Evolutionary conservation across 2,113 vertebrate species (phyloP), one percentile per base, ranked within the genome.

Genomic region (Aegithalos caudatus): DNA sequence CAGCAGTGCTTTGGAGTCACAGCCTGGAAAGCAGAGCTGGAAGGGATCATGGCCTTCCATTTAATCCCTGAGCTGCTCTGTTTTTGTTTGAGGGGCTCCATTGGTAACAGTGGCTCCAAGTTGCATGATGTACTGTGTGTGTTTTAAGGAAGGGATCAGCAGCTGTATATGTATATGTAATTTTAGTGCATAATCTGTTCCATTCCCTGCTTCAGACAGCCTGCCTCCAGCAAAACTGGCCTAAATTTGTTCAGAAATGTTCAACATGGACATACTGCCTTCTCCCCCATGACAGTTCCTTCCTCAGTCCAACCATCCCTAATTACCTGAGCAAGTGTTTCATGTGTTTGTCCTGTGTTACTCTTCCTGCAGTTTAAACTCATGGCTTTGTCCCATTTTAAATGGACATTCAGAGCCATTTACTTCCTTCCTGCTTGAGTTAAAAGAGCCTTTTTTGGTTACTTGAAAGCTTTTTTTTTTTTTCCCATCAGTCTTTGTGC

Each of bases 111-210:
- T 1, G 0, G 8, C 31, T 79, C 58, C 40, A 23, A 28, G 61
- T 5, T 64, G 24, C 4, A 2, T 29, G 22, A 29, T 37, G 24
- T 38, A 23, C 51, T 2, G 0, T 10, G 44, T 2, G 0, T 57
- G 42, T 66, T 57, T 62, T 50, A 8, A 74, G 69, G 58, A 73
- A 37, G 50, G 51, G 16, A 27, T 81, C 14, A 28, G 29, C 48
- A 67, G 69, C 48, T 7, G 1, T 10, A 18, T 11, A 8, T 54
- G 56, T 74, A 24, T 19, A 33, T n/a, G 8, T 81, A 38, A 61
- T 18, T 81, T 77, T 31, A 70, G 15, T 10, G 8, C 16, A 35
- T 31, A 4, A 58, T 91, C 65, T 78, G 40, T 54, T 81, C 14
- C 14, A 4, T 74, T 50, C 48, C 14, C 3, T 28, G 14, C 44